A percentile compares a stretch with the other conserved stretches of the same genome.
These are phyloP conservation scores for Metacarcinus magister DNA, from an alignment of 2,888 invertebrate species.

Conservation along the genomic window DNA sequence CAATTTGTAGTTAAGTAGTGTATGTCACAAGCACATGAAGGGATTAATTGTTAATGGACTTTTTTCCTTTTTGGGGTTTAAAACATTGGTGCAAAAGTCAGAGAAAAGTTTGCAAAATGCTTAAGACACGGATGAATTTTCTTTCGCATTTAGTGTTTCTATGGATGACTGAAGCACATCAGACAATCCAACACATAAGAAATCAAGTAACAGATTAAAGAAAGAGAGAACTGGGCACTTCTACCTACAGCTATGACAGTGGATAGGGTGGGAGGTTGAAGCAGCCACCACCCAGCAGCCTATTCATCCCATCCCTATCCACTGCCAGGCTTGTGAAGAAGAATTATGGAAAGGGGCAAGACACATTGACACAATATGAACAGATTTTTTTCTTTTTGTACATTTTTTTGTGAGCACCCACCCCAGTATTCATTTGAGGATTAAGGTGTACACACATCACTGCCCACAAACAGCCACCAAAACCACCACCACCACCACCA, in stretches of 20 bases:
- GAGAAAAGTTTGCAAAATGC: constrained; percentile 52
- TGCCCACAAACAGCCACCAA: constrained; percentile 73
- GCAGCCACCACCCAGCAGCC: constrained; percentile 43
- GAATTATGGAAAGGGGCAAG: constrained; percentile 67
- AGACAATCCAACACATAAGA: constrained; percentile 78
- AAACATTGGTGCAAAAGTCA: constrained; percentile 55
- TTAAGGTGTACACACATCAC: constrained; percentile 80
- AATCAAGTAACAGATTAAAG: constrained; percentile 69
- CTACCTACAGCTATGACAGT: constrained; percentile 75
- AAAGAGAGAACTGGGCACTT: constrained; percentile 73
- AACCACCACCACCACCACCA: constrained; percentile 58
- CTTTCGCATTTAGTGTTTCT: constrained; percentile 76
- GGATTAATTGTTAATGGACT: constrained; percentile 78
- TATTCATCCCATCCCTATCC: constrained; percentile 61
- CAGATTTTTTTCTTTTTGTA: constrained; percentile 80
- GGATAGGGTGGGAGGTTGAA: constrained; percentile 61
- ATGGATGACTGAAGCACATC: constrained; percentile 78
- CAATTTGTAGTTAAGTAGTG: constrained; percentile 76
- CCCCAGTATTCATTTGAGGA: constrained; percentile 78
- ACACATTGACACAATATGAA: constrained; percentile 81
- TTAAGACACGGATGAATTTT: constrained; percentile 80
- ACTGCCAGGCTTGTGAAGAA: constrained; percentile 69
- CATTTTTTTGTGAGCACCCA: constrained; percentile 81
- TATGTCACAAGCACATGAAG: constrained; percentile 75
- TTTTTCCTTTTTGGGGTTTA: constrained; percentile 58